phyloP scores from a whole-genome alignment of 2,888 invertebrate species.

The Barypeithes pellucidus region DNA sequence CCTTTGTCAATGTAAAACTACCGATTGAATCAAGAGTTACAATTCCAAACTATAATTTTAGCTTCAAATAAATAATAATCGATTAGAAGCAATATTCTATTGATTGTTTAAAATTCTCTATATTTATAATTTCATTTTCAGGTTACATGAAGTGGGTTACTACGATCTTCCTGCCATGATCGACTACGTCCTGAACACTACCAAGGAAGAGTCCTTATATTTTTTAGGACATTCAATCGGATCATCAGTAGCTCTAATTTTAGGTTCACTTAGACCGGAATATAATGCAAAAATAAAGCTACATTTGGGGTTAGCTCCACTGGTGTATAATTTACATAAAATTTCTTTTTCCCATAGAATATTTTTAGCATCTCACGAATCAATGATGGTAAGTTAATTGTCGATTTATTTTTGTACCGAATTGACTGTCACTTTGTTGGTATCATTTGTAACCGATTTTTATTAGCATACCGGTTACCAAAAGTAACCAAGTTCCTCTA shows the following conservation, averaged over 20 bases:
- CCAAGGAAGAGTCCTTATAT: slow-evolving; percentile 76
- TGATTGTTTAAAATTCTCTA: no score
- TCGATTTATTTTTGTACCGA: no score
- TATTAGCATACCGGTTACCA: no score
- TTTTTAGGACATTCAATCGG: slow-evolving; percentile 90
- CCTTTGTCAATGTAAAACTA: no score
- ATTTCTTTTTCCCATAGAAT: slow-evolving; percentile 57
- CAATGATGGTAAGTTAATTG: slow-evolving; percentile 49
- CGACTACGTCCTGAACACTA: slow-evolving; percentile 77
- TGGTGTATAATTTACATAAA: slow-evolving; percentile 61
- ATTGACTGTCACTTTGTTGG: no score
- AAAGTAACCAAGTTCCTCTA: no score
- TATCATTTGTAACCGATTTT: no score
- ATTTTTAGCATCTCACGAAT: slow-evolving; percentile 49
- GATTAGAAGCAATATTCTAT: no score
- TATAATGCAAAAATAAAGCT: slow-evolving; percentile 77
- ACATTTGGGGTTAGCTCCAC: slow-evolving; percentile 51
- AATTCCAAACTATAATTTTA: no score
- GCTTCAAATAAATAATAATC: no score
- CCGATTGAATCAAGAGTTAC: no score
- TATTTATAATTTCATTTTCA: slow-evolving; percentile 61
- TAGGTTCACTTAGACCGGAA: slow-evolving; percentile 77
- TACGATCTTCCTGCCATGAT: slow-evolving; percentile 87
- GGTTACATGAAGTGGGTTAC: slow-evolving; percentile 87
- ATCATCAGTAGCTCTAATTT: slow-evolving; percentile 78